phyloP scores from a whole-genome alignment of 2,113 vertebrate genomes.

The Machaerirhynchus nigripectus region DNA sequence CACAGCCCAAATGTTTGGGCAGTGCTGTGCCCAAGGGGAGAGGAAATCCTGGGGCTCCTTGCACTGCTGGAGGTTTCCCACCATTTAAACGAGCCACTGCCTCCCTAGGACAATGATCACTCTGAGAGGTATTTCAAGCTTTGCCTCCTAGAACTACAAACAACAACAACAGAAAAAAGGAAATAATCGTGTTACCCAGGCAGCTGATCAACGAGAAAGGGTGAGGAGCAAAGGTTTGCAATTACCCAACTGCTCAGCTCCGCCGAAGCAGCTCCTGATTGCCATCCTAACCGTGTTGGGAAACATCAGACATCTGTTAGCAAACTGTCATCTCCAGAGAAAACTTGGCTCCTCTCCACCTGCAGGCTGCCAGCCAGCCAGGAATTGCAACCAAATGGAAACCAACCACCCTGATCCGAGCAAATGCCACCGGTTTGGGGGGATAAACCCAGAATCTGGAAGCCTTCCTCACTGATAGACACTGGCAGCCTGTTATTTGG shows the following conservation, averaged over 20 bases:
- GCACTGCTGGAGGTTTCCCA: not conserved
- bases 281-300: not conserved
- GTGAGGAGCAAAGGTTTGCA: not conserved
- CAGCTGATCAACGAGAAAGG: not conserved
- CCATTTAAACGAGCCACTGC: not conserved
- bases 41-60: not conserved
- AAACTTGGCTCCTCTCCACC: conserved; percentile 34
- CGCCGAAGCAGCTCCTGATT: not conserved
- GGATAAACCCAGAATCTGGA: not conserved
- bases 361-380: not conserved
- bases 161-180: not conserved
- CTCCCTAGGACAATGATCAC: not conserved
- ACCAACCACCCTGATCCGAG: not conserved
- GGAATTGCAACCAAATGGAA: conserved; percentile 12
- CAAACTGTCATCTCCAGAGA: conserved; percentile 23
- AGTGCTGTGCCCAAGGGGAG: not conserved
- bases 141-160: not conserved
- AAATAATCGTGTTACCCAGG: not conserved
- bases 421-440: not conserved
- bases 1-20: not conserved
- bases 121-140: not conserved
- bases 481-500: not conserved
- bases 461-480: not conserved
- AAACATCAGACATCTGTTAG: conserved; percentile 62
- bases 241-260: conserved; percentile 30